Evolutionary conservation across 2,888 invertebrate species (phyloP).

Genomic region (Plebejus argus): DNA sequence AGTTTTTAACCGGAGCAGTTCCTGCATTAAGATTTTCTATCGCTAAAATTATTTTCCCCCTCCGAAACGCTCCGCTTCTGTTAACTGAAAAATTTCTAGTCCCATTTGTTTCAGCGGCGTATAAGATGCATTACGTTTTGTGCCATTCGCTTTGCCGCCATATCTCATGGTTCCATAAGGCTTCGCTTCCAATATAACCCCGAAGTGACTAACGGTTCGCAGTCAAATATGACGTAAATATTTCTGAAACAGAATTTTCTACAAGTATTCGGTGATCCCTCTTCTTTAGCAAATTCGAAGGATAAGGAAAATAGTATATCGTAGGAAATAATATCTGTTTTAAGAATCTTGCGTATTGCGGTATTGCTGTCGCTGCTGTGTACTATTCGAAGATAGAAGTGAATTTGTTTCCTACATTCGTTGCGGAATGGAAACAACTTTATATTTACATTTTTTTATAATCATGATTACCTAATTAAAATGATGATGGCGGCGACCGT

Average conservation of each 20-base stretch:
- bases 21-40: conserved; percentile 59
- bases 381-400: neutral
- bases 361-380: neutral
- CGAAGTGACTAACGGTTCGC: conserved; percentile 61
- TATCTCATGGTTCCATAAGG: conserved; percentile 61
- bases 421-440: neutral
- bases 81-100: conserved; percentile 52
- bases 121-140: conserved; percentile 64
- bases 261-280: conserved; percentile 33
- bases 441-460: neutral
- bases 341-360: neutral
- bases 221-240: conserved; percentile 44
- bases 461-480: neutral
- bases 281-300: conserved; percentile 33
- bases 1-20: conserved; percentile 64
- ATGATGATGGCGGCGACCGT: too few relatives aligned
- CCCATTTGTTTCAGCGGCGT: conserved; percentile 62
- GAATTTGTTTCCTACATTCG: neutral
- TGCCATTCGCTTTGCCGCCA: conserved; percentile 58
- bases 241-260: conserved; percentile 41
- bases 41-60: conserved; percentile 59
- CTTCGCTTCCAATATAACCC: conserved; percentile 63
- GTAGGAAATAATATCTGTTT: neutral
- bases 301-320: conserved; percentile 36
- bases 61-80: conserved; percentile 49